Percentiles rank a stretch among this genome's conserved stretches.
These are phyloP conservation scores for Eupsilia transversa DNA, from an alignment of 2,888 invertebrate genomes.

Conservation along the genomic window DNA sequence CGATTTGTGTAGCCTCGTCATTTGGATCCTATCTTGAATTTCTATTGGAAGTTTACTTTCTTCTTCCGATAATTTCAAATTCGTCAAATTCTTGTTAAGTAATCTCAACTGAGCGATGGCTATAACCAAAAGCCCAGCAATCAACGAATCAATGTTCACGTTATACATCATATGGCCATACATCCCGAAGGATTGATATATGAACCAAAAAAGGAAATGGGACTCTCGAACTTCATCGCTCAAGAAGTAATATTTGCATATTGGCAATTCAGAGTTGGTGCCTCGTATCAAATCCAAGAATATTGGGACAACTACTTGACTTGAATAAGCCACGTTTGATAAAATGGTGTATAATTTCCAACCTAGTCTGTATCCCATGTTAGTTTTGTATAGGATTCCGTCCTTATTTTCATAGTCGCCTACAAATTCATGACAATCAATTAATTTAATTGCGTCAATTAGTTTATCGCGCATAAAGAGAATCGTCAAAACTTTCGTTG, in stretches of 20 bases:
- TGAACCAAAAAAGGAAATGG: constrained; percentile 75
- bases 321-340: constrained; percentile 72
- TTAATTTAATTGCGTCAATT: constrained; percentile 73
- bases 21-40: constrained; percentile 56
- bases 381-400: constrained; percentile 69
- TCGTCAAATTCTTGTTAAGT: constrained; percentile 74
- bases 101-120: constrained; percentile 78
- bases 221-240: constrained; percentile 72
- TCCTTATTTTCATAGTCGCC: constrained; percentile 71
- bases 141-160: constrained; percentile 78
- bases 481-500: constrained; percentile 79
- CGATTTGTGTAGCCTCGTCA: constrained; percentile 65
- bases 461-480: constrained; percentile 76
- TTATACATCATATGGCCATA: constrained; percentile 84
- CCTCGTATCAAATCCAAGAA: constrained; percentile 71
- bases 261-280: constrained; percentile 75
- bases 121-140: constrained; percentile 77
- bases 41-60: constrained; percentile 47
- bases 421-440: constrained; percentile 78
- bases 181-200: constrained; percentile 81
- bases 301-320: constrained; percentile 73
- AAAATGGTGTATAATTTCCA: constrained; percentile 70
- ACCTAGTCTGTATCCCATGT: constrained; percentile 69
- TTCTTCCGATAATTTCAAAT: constrained; percentile 67
- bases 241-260: constrained; percentile 84